Conservation (phyloP, 2,888 invertebrate genomes). For the Malthinus seriepunctatus region DNA sequence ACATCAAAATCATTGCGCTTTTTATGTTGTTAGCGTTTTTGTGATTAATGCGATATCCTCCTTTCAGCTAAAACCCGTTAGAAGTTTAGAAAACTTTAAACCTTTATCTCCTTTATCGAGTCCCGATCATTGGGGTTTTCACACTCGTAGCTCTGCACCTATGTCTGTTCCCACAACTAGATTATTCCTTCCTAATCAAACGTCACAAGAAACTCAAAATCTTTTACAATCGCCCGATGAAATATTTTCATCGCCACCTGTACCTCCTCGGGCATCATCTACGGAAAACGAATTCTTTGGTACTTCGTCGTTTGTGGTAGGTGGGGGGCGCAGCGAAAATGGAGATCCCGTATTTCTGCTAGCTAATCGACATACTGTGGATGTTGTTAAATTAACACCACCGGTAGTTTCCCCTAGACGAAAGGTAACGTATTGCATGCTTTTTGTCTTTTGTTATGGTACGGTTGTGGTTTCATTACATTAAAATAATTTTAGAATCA, state of each 20-base stretch:
- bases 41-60: conserved; percentile 4
- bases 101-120: conserved; percentile 44
- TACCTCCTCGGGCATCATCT: conserved; percentile 38
- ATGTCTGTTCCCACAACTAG: conserved; percentile 44
- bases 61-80: conserved; percentile 62
- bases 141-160: conserved; percentile 34
- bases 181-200: conserved; percentile 34
- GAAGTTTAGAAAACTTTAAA: conserved; percentile 64
- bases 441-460: not conserved
- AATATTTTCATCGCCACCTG: conserved; percentile 49
- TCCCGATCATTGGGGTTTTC: conserved; percentile 47
- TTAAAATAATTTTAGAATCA: too few relatives aligned
- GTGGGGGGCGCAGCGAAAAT: conserved; percentile 54
- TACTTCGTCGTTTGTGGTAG: conserved; percentile 52
- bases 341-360: conserved; percentile 55
- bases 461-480: too few relatives aligned
- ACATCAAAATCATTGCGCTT: too few relatives aligned
- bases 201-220: conserved; percentile 48
- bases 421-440: conserved; percentile 46
- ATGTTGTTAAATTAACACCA: conserved; percentile 55
- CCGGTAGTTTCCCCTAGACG: conserved; percentile 50
- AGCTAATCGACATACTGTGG: conserved; percentile 53
- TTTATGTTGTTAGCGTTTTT: not conserved
- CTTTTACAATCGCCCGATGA: conserved; percentile 53
- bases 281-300: conserved; percentile 48